phyloP scores from a whole-genome alignment of 1,140 invertebrate species.

The Trichonephila clavata region DNA sequence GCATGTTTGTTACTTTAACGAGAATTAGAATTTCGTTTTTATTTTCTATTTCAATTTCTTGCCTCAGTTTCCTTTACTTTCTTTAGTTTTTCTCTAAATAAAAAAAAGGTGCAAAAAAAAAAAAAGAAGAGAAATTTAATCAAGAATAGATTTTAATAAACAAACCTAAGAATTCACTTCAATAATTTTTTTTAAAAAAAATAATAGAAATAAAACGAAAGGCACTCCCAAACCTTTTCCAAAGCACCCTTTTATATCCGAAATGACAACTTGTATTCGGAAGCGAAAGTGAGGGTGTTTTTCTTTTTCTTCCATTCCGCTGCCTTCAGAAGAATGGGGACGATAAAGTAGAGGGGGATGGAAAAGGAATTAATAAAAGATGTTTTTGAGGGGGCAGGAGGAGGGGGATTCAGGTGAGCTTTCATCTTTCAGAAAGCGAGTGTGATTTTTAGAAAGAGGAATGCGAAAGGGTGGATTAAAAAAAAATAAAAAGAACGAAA shows the following conservation, averaged over 20 bases:
- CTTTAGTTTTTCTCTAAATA: no score
- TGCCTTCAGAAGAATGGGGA: background rate
- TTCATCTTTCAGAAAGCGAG: background rate
- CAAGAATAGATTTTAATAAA: no score
- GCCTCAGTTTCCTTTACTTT: no score
- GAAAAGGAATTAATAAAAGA: constrained; percentile 68
- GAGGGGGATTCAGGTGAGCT: constrained; percentile 45
- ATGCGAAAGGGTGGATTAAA: constrained; percentile 22
- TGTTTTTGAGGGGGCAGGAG: constrained; percentile 49
- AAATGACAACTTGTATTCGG: background rate
- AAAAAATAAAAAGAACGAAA: background rate
- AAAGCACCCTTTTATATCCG: background rate
- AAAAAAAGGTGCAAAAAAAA: no score
- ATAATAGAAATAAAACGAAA: no score
- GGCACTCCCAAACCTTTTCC: no score
- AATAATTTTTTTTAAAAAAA: no score
- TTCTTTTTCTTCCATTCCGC: background rate
- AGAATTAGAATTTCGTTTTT: no score
- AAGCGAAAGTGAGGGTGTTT: background rate
- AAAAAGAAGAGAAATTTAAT: no score
- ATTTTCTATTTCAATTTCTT: no score
- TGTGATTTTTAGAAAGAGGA: constrained; percentile 40
- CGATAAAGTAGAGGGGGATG: background rate
- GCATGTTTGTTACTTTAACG: no score
- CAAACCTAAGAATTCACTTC: no score